phyloP scores from a whole-genome alignment of 2,888 invertebrate genomes.

The Celastrina argiolus region DNA sequence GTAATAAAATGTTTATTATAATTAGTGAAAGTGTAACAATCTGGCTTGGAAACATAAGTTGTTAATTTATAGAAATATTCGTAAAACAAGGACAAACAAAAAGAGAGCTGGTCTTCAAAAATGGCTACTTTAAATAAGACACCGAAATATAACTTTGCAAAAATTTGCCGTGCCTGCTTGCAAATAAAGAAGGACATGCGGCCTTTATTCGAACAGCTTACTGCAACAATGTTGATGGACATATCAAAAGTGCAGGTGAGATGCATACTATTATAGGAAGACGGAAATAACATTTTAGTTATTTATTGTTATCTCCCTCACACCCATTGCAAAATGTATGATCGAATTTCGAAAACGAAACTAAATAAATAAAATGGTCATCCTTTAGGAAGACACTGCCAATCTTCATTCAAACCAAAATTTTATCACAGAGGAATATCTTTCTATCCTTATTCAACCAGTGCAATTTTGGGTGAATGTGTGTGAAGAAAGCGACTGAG shows the following conservation, averaged over 20 bases:
- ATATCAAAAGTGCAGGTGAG: constrained; percentile 79
- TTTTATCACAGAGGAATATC: constrained; percentile 56
- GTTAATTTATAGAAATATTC: neutral
- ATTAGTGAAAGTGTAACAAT: constrained; percentile 2
- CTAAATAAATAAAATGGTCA: constrained; percentile 40
- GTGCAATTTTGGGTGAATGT: constrained; percentile 27
- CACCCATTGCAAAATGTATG: constrained; percentile 36
- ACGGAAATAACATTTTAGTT: constrained; percentile 50
- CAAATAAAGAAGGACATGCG: constrained; percentile 81
- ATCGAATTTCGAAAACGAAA: constrained; percentile 2
- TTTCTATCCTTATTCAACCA: constrained; percentile 57
- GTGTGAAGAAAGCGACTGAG: neutral
- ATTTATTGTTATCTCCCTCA: constrained; percentile 63
- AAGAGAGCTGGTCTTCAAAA: constrained; percentile 58
- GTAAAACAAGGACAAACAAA: constrained; percentile 61
- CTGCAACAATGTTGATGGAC: constrained; percentile 81
- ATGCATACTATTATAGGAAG: constrained; percentile 48
- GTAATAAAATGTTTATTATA: neutral
- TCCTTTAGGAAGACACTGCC: constrained; percentile 42
- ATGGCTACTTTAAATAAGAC: constrained; percentile 64
- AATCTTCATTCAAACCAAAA: neutral
- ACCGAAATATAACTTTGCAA: constrained; percentile 69
- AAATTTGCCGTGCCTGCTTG: constrained; percentile 81
- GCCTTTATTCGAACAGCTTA: constrained; percentile 80
- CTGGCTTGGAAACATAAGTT: neutral